A percentile compares a stretch with the other conserved stretches of the same genome.
Conservation (phyloP, 2,113 vertebrate genomes). For the Craseonycteris thonglongyai region DNA sequence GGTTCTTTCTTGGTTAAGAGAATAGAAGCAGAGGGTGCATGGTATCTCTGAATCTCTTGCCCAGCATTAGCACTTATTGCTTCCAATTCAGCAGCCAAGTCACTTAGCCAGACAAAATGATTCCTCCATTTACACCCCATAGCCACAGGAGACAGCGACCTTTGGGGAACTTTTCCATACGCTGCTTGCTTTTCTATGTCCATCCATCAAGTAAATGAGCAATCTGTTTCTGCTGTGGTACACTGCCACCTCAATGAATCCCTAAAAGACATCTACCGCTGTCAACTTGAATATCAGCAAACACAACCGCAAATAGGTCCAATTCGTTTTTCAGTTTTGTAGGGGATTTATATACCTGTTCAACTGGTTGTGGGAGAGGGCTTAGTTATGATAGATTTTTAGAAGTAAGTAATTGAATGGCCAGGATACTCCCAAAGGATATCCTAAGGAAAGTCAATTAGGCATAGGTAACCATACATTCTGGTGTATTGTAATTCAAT, state of each 20-base stretch:
- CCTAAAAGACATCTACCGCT: neutral
- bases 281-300: conserved; percentile 34
- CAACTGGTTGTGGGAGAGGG: neutral
- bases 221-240: conserved; percentile 41
- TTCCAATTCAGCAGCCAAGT: conserved; percentile 20
- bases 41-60: neutral
- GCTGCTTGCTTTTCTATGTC: conserved; percentile 23
- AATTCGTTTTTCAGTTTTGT: conserved; percentile 25
- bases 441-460: neutral
- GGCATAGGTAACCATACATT: neutral
- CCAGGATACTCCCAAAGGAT: neutral
- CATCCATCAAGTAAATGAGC: conserved; percentile 60
- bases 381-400: neutral
- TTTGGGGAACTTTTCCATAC: conserved; percentile 51
- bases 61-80: neutral
- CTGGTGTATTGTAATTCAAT: neutral
- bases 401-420: neutral
- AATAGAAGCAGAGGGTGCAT: neutral
- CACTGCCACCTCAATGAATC: conserved; percentile 25
- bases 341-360: neutral
- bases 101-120: conserved; percentile 13
- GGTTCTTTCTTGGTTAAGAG: neutral
- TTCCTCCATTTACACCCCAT: neutral
- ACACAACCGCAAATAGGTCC: conserved; percentile 4
- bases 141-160: neutral